Conservation (phyloP, 2,888 invertebrate genomes). For the Plebejus argus region DNA sequence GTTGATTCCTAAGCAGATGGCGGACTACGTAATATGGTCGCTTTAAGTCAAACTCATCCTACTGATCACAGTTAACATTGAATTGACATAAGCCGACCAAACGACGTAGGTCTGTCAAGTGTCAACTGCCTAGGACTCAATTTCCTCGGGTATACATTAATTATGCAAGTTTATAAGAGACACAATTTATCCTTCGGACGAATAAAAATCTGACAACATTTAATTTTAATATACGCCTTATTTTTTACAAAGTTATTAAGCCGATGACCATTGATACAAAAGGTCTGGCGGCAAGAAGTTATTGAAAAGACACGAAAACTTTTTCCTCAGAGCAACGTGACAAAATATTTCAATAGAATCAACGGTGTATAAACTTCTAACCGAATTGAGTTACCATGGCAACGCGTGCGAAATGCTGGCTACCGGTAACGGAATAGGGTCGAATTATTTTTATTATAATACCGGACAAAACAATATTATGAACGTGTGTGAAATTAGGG, state of each 20-base stretch:
- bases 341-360: constrained; percentile 19
- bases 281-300: constrained; percentile 12
- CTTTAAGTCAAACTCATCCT: too few species aligned
- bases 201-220: background rate
- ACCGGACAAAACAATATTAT: background rate
- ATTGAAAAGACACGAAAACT: constrained; percentile 1
- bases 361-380: constrained; percentile 8
- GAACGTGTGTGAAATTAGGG: background rate
- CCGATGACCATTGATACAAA: constrained; percentile 4
- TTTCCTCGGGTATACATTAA: too few species aligned
- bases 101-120: too few species aligned
- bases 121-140: too few species aligned
- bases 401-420: constrained; percentile 19
- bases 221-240: background rate
- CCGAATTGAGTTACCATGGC: constrained; percentile 15
- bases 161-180: too few species aligned
- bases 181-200: background rate
- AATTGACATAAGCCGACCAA: too few species aligned
- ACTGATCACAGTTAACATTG: too few species aligned
- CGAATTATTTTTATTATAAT: constrained; percentile 12
- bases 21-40: too few species aligned
- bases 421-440: background rate
- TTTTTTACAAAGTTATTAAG: background rate
- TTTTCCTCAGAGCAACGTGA: background rate
- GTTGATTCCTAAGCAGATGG: too few species aligned